Percentiles rank a stretch among this genome's conserved stretches.
Conservation (phyloP, 2,888 invertebrate species). For the Xestoiulus laeticollis region DNA sequence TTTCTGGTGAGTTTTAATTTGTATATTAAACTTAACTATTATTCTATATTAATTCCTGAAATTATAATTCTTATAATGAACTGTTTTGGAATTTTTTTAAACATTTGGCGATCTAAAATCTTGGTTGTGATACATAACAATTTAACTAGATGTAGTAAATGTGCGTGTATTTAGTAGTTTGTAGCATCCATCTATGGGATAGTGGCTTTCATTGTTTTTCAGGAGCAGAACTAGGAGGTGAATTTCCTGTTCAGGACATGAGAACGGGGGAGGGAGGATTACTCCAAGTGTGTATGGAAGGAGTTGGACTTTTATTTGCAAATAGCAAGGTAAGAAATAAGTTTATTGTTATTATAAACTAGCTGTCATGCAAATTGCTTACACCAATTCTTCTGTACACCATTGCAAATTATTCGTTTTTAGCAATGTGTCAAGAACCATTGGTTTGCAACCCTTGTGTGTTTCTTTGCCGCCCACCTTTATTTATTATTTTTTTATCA, state of each 20-base stretch:
- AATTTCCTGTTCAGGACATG: conserved; percentile 98
- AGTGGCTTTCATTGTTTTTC: conserved; percentile 54
- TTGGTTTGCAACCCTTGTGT: conserved; percentile 12
- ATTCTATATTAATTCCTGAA: not conserved
- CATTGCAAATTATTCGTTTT: not conserved
- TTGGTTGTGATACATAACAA: not conserved
- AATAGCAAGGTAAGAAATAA: conserved; percentile 91
- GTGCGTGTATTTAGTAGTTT: not conserved
- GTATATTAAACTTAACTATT: conserved; percentile 7
- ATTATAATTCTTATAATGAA: not conserved
- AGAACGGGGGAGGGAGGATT: conserved; percentile 96
- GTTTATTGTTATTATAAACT: not conserved
- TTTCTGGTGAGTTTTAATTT: conserved; percentile 63
- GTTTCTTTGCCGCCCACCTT: not conserved
- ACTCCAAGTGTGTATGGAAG: conserved; percentile 97
- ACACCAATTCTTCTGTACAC: not conserved
- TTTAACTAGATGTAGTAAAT: not conserved
- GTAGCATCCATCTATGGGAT: conserved; percentile 49
- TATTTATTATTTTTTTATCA: not conserved
- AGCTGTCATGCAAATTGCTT: not conserved
- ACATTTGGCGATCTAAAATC: not conserved
- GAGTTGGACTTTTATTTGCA: conserved; percentile 97
- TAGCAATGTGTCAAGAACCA: conserved; percentile 23
- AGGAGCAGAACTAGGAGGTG: conserved; percentile 73
- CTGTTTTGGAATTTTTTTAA: too few relatives aligned